Conservation (phyloP, 2,113 vertebrate genomes). For the Thunnus thynnus region DNA sequence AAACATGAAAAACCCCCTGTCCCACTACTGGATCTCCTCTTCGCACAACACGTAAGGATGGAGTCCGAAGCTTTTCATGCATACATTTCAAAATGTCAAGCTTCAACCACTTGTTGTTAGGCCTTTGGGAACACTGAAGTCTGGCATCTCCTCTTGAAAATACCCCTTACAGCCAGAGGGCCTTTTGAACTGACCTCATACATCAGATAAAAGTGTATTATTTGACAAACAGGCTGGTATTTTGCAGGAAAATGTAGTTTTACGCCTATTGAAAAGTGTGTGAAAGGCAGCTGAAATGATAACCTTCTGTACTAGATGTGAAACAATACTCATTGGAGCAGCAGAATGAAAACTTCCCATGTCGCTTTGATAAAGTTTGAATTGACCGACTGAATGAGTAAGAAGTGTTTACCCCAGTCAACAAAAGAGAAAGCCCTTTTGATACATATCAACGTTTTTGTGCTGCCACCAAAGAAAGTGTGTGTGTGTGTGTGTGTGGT, state of each 20-base stretch:
- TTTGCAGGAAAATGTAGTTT: conserved; percentile 70
- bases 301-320: conserved; percentile 48
- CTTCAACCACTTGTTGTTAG: conserved; percentile 14
- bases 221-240: conserved; percentile 50
- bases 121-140: conserved; percentile 19
- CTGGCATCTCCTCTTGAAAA: conserved; percentile 22
- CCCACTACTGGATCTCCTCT: conserved; percentile 99
- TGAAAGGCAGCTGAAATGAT: conserved; percentile 60
- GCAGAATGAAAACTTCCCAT: conserved; percentile 50
- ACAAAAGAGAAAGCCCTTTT: conserved; percentile 46
- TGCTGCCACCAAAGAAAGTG: background rate
- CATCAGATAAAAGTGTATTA: conserved; percentile 62
- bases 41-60: conserved; percentile 97
- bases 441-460: conserved; percentile 26
- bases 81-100: background rate
- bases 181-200: conserved; percentile 40
- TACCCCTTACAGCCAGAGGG: conserved; percentile 13
- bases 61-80: background rate
- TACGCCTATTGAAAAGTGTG: conserved; percentile 75
- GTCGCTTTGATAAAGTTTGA: conserved; percentile 60
- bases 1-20: conserved; percentile 97
- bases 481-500: conserved; percentile 5
- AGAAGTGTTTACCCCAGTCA: conserved; percentile 44
- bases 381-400: conserved; percentile 44
- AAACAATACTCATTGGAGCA: conserved; percentile 66